Conservation (phyloP, 2,797 vertebrate genomes). For the Buceros bicornis region DNA sequence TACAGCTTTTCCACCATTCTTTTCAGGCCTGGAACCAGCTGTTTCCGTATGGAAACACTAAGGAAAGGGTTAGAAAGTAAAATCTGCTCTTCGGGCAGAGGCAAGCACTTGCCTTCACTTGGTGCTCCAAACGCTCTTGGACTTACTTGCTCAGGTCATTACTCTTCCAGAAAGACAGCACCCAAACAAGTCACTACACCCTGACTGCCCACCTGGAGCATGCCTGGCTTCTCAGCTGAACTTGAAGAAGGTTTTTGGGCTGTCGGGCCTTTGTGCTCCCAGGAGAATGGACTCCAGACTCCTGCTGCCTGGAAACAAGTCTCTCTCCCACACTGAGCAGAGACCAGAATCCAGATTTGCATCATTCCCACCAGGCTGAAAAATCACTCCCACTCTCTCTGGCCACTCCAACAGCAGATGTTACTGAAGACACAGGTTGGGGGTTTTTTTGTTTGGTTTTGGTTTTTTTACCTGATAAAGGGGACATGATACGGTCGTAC, state of each 20-base stretch:
- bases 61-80: background rate
- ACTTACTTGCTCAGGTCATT: background rate
- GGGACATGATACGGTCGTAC: conserved; percentile 83
- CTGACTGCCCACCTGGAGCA: background rate
- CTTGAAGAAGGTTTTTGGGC: background rate
- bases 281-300: background rate
- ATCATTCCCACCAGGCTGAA: background rate
- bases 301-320: background rate
- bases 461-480: conserved; percentile 80
- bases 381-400: background rate
- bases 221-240: background rate
- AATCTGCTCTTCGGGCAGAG: background rate
- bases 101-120: background rate
- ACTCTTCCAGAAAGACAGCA: background rate
- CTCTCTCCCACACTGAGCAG: background rate
- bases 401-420: background rate
- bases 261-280: background rate
- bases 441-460: background rate
- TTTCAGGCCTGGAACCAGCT: background rate
- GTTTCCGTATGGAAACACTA: background rate
- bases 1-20: background rate
- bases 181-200: background rate
- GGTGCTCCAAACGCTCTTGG: background rate
- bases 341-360: background rate
- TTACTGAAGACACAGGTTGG: background rate